phyloP scores from a whole-genome alignment of 2,888 invertebrate species.

The Cheilosia soror region DNA sequence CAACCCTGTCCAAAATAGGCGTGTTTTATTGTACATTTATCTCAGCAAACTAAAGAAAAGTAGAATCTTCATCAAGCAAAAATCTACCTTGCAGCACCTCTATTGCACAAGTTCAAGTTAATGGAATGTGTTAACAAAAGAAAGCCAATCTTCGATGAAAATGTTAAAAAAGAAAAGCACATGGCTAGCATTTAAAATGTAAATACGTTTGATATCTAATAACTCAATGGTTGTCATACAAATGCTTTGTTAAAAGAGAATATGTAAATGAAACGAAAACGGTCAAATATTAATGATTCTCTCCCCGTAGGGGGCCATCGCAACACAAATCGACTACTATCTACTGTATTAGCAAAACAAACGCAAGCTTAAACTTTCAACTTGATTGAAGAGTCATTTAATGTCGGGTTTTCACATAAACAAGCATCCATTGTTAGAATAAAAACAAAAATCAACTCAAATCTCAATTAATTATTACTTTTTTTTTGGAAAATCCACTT shows the following conservation, averaged over 20 bases:
- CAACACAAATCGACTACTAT: not conserved
- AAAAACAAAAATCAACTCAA: conserved; percentile 24
- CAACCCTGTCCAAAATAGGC: too few species aligned
- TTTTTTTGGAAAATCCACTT: conserved; percentile 22
- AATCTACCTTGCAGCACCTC: not conserved
- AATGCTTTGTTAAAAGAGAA: conserved; percentile 7
- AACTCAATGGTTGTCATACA: not conserved
- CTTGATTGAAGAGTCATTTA: not conserved
- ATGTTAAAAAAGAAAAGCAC: conserved; percentile 9
- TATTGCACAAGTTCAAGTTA: not conserved
- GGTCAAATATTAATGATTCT: not conserved
- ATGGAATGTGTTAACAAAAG: conserved; percentile 7
- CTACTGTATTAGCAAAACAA: conserved; percentile 7
- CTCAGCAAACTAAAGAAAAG: too few species aligned
- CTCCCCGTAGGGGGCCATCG: not conserved
- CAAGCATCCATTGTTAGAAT: conserved; percentile 30
- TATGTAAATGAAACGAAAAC: conserved; percentile 18
- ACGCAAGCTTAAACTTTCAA: conserved; percentile 1
- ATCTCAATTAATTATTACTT: conserved; percentile 6
- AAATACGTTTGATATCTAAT: not conserved
- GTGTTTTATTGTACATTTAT: too few species aligned
- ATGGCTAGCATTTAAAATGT: not conserved
- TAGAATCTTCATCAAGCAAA: not conserved
- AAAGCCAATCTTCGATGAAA: conserved; percentile 5
- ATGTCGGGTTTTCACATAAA: not conserved